phyloP scores from a whole-genome alignment of 2,797 vertebrate species.

The Chromobotia macracanthus region DNA sequence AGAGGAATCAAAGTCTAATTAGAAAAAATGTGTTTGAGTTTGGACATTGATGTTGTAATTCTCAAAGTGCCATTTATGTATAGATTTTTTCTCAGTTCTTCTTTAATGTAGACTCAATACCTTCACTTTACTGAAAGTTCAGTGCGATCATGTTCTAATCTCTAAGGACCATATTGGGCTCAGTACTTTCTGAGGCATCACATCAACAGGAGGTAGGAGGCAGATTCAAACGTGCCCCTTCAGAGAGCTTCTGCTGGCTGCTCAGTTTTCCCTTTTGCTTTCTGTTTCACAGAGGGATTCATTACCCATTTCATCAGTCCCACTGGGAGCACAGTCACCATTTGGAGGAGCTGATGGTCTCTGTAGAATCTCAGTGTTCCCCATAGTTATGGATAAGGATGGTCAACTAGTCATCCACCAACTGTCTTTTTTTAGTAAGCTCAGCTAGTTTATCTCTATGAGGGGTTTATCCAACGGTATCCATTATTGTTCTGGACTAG shows the following conservation, averaged over 20 bases:
- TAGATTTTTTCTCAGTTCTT: slow-evolving; percentile 19
- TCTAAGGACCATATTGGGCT: slow-evolving; percentile 26
- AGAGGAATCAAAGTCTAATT: neutral
- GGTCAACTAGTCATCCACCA: neutral
- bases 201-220: slow-evolving; percentile 9
- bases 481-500: too few species aligned
- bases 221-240: slow-evolving; percentile 9
- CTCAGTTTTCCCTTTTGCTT: slow-evolving; percentile 25
- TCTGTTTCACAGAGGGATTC: slow-evolving; percentile 43
- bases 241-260: neutral
- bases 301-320: slow-evolving; percentile 54
- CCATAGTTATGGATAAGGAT: slow-evolving; percentile 27
- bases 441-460: neutral
- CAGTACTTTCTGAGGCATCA: slow-evolving; percentile 11
- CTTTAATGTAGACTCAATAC: slow-evolving; percentile 14
- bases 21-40: neutral
- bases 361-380: slow-evolving; percentile 78
- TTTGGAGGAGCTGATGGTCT: slow-evolving; percentile 73
- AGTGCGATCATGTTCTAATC: slow-evolving; percentile 35
- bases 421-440: neutral
- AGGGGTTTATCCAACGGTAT: neutral
- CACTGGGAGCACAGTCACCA: slow-evolving; percentile 71
- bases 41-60: neutral
- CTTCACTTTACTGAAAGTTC: slow-evolving; percentile 18
- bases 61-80: slow-evolving; percentile 1